Conservation (phyloP, 1,140 invertebrate species). For the Aphidius gifuensis region DNA sequence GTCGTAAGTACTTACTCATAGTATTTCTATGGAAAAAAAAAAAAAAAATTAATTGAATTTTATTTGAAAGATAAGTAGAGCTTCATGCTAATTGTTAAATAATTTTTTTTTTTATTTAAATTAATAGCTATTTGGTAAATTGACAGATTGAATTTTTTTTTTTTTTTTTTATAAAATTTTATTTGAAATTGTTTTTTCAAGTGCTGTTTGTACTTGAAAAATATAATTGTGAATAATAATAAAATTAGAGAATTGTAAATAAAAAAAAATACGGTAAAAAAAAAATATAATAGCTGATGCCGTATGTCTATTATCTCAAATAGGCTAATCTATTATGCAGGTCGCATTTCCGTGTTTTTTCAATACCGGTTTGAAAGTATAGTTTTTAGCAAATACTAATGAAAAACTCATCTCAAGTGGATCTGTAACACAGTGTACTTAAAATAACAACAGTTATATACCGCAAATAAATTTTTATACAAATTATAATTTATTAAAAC, state of each 20-base stretch:
- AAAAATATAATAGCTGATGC: no score
- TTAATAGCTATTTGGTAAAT: background rate
- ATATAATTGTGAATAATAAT: no score
- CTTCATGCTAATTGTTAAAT: no score
- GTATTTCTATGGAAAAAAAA: no score
- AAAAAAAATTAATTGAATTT: no score
- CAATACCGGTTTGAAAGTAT: conserved; percentile 27
- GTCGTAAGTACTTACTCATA: conserved; percentile 49
- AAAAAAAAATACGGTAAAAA: no score
- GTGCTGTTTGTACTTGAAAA: no score
- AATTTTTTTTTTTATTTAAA: conserved; percentile 4
- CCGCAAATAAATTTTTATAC: background rate
- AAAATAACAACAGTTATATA: conserved; percentile 23
- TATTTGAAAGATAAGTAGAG: no score
- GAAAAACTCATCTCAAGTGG: conserved; percentile 35
- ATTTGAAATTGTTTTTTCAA: no score
- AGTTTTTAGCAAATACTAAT: conserved; percentile 1
- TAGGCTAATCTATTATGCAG: conserved; percentile 10
- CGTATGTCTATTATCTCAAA: no score
- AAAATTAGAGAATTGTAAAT: no score
- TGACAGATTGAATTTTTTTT: background rate
- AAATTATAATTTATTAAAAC: background rate
- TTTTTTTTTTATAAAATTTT: no score
- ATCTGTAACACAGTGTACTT: conserved; percentile 27
- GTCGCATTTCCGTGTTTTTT: conserved; percentile 20